A percentile compares a stretch with the other conserved stretches of the same genome.
Evolutionary conservation across 2,888 invertebrate species (phyloP).

Genomic region (Uloborus plumipes): DNA sequence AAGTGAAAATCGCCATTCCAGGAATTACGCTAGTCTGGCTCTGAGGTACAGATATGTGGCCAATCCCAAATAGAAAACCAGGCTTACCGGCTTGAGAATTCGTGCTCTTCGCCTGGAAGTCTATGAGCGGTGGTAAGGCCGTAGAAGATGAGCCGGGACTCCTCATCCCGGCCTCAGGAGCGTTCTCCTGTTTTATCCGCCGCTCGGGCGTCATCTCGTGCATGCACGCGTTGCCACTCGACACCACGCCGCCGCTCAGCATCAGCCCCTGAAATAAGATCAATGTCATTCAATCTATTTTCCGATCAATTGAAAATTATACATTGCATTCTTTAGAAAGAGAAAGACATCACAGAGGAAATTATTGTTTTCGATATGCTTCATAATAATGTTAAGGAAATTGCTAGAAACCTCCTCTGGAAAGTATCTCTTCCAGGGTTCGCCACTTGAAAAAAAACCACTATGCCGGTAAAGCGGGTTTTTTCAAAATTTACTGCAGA

Average conservation of each 20-base stretch:
- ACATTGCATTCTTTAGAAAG: background rate
- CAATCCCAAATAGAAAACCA: no score
- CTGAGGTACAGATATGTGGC: no score
- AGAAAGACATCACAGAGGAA: background rate
- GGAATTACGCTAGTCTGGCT: no score
- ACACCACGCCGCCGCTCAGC: conserved; percentile 33
- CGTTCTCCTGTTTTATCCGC: conserved; percentile 37
- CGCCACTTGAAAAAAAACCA: no score
- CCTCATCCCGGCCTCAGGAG: conserved; percentile 42
- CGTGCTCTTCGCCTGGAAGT: conserved; percentile 40
- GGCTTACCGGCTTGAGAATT: conserved; percentile 19
- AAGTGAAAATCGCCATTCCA: no score
- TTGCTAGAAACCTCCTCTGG: no score
- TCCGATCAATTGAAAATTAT: background rate
- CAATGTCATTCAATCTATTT: background rate
- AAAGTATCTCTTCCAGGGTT: no score
- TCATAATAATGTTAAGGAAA: no score
- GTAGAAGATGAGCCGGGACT: conserved; percentile 46
- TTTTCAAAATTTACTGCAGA: no score
- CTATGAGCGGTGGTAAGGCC: conserved; percentile 29
- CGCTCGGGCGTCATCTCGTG: conserved; percentile 45
- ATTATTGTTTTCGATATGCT: no score
- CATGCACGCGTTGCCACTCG: conserved; percentile 26
- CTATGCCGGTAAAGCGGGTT: no score
- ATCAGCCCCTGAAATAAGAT: conserved; percentile 21